Base-by-base conservation (phyloP, 1,140 invertebrate genomes). In the Chironomus striatipennis region DNA sequence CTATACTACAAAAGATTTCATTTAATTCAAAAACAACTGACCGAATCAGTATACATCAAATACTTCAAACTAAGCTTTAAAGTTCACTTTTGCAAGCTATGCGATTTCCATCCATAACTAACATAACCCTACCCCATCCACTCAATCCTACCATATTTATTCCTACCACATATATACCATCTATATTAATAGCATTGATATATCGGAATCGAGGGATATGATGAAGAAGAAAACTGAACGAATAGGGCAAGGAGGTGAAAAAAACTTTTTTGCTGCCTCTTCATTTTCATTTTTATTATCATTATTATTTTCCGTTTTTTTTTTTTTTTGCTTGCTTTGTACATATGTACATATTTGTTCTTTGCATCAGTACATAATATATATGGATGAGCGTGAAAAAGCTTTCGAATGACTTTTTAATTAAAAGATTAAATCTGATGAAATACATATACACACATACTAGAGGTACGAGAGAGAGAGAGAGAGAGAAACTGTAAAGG, bases 381-480 rank as follows among this genome's bases (percentile, higher is more conserved):
- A 15, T 57, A 57, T n/a, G 47, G 12, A 57, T n/a, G 47, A 57
- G 47, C 47, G 47, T 57, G 47, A 57, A 57, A 34, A 57, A 57
- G 47, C 47, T 57, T 57, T n/a, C 47, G 47, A 57, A 57, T 18
- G 65, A 21, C n/a, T 70, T 70, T 70, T 70, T 70, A 70, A 70
- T 70, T 70, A 70, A 70, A 70, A 70, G 65, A 70, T 70, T 70
- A 70, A 18, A 57, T 57, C 47, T 57, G 47, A 47, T 15, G 15
- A 47, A 47, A 34, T 34, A 34, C 24, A 34, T 34, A 34, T 34
- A 34, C 24, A 34, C 24, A 34, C 24, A 2, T 5, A 5, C 2
- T 34, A 34, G 47, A 57, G 47, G 9, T n/a, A n/a, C n/a, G n/a
- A n/a, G 57, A 18, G 5, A 18, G 6, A 65, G n/a, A 65, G 57